phyloP scores from a whole-genome alignment of 92 coral and sea anemone species.

The Zoanthus sociatus region DNA sequence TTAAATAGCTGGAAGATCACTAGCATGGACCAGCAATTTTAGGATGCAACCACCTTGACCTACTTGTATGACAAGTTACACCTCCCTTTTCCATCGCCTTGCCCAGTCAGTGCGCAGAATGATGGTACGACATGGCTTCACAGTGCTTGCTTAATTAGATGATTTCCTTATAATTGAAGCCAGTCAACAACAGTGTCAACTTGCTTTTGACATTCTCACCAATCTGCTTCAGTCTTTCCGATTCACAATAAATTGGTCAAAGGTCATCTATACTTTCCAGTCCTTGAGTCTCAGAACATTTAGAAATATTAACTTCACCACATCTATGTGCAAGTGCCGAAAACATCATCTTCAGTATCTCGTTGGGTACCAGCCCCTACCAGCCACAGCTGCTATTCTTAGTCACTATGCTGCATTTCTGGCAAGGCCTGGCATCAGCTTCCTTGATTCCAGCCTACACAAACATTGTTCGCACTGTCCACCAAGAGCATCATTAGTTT shows the following conservation, averaged over 20 bases:
- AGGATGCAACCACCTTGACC: constrained; percentile 22
- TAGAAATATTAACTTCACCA: constrained; percentile 20
- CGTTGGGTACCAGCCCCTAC: constrained; percentile 48
- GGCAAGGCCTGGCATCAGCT: constrained; percentile 36
- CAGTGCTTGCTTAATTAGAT: constrained; percentile 54
- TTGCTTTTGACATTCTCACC: constrained; percentile 36
- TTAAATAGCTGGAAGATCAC: constrained; percentile 56
- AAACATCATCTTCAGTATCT: constrained; percentile 46
- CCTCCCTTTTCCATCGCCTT: constrained; percentile 45
- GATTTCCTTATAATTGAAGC: constrained; percentile 44
- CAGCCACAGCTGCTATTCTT: constrained; percentile 31
- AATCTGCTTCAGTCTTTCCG: constrained; percentile 38
- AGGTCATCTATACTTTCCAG: constrained; percentile 50
- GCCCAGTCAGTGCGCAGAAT: constrained; percentile 51
- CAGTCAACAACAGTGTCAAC: constrained; percentile 30
- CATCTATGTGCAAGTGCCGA: constrained; percentile 27
- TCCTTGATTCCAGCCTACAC: constrained; percentile 48
- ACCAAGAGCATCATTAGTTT: constrained; percentile 41
- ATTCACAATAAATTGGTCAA: constrained; percentile 52
- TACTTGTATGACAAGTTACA: constrained; percentile 41
- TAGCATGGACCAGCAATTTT: constrained; percentile 49
- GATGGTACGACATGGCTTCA: constrained; percentile 42
- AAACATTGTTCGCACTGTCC: constrained; percentile 50
- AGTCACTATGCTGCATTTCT: constrained; percentile 54
- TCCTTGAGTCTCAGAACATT: constrained; percentile 52